These are phyloP conservation scores for Chymomyza fuscimana DNA, from an alignment of 2,888 invertebrate genomes.

Conservation along the genomic window DNA sequence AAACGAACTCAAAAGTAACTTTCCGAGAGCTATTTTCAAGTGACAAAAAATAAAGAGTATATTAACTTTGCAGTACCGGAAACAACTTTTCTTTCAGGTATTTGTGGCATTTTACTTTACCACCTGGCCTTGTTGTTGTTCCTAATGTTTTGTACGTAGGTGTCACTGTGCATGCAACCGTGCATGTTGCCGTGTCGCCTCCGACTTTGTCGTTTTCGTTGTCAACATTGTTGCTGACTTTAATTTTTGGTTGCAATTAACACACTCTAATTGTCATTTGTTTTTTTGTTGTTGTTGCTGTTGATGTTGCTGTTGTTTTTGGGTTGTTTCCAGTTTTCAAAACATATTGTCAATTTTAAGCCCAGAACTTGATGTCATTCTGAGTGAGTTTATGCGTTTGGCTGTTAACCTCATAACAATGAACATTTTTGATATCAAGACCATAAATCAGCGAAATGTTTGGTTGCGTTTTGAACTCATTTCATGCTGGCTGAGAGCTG, in stretches of 20 bases:
- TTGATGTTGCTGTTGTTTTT: not conserved
- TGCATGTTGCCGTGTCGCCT: conserved; percentile 15
- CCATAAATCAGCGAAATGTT: conserved; percentile 37
- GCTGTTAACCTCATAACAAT: conserved; percentile 23
- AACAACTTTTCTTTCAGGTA: not conserved
- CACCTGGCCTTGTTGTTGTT: conserved; percentile 13
- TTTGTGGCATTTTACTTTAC: conserved; percentile 10
- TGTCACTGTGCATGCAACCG: conserved; percentile 43
- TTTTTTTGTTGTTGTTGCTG: conserved; percentile 34
- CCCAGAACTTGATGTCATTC: conserved; percentile 13
- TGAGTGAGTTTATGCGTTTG: conserved; percentile 11
- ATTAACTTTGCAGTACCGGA: not conserved
- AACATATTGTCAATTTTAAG: conserved; percentile 18
- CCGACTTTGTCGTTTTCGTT: not conserved
- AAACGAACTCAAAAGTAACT: no score
- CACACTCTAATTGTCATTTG: conserved; percentile 70
- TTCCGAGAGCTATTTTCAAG: not conserved
- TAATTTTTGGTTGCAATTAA: conserved; percentile 50
- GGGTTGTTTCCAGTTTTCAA: conserved; percentile 11
- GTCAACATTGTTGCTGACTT: not conserved
- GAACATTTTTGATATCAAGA: conserved; percentile 45
- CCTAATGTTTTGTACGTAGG: conserved; percentile 19
- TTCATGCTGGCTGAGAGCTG: conserved; percentile 18
- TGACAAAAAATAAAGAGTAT: not conserved
- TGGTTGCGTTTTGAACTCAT: conserved; percentile 12